Conservation (phyloP, 2,797 vertebrate species). For the Fratercula arctica region DNA sequence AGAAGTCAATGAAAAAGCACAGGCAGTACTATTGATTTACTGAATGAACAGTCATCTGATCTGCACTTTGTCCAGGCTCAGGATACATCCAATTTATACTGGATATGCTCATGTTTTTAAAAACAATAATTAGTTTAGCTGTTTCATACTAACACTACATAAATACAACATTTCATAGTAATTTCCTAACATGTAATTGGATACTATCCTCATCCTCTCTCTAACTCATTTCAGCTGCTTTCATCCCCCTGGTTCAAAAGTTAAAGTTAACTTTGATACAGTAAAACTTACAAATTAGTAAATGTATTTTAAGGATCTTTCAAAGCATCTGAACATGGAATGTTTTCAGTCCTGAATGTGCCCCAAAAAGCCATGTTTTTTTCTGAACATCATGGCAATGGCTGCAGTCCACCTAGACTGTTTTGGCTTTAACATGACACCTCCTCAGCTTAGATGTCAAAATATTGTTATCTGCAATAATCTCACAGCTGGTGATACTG, state of each 20-base stretch:
- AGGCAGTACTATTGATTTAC: conserved; percentile 19
- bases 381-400: background rate
- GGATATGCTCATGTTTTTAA: background rate
- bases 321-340: background rate
- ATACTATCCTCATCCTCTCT: background rate
- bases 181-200: background rate
- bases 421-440: background rate
- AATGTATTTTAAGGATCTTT: background rate
- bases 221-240: background rate
- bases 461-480: background rate
- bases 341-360: background rate
- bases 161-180: background rate
- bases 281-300: background rate
- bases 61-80: background rate
- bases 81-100: background rate
- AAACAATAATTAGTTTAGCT: background rate
- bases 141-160: background rate
- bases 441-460: background rate
- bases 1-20: conserved; percentile 41
- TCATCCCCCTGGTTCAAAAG: background rate
- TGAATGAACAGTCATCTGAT: background rate
- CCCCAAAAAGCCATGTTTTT: background rate
- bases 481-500: background rate
- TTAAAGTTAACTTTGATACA: background rate
- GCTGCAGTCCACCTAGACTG: background rate